Evolutionary conservation across 2,113 vertebrate species (phyloP), one percentile per base, ranked within the genome.

Genomic region (Oreamnos americanus): DNA sequence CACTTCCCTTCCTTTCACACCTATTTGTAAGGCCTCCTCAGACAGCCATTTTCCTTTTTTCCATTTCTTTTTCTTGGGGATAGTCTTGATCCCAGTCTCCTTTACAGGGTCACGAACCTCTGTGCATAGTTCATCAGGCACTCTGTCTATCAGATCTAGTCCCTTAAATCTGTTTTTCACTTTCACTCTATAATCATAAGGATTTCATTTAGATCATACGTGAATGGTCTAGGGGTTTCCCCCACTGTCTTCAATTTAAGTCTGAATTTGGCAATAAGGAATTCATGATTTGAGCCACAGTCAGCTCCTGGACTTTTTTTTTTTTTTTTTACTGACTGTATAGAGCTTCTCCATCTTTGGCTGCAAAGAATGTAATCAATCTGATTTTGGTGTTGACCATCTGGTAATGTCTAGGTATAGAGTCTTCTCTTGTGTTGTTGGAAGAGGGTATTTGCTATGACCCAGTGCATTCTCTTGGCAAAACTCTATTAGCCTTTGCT

Each of bases 51-150:
- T 67, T 67, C 4, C 17, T 67, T 21, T 67, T 67, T 21, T 36
- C 19, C 8, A 21, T 36, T 67, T 67, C 17, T 67, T 67, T 36
- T 36, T 21, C 33, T 21, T 67, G 17, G 33, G 2, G 64, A 67
- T 67, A 9, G 16, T 67, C 33, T 67, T 67, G 64, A 36, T 36
- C 64, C n/a, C 8, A 11, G 17, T 21, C 64, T 67, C 17, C 33
- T 67, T 4, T 67, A 36, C 4, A 21, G 0, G 21, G n/a, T 10
- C 33, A 67, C 0, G 1, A 36, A 67, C 33, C 64, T 67, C 17
- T n/a, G 9, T 67, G 7, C 33, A 67, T n/a, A 67, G 64, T 67
- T 67, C 33, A 67, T 36, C 64, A 67, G 64, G 17, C 8, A 67
- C 64, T 67, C 33, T 64, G 16, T 67, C 33, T 67, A 71, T 36